A percentile compares a stretch with the other conserved stretches of the same genome.
Evolutionary conservation across 2,797 vertebrate species (phyloP).

Genomic region (Protosalanx chinensis): DNA sequence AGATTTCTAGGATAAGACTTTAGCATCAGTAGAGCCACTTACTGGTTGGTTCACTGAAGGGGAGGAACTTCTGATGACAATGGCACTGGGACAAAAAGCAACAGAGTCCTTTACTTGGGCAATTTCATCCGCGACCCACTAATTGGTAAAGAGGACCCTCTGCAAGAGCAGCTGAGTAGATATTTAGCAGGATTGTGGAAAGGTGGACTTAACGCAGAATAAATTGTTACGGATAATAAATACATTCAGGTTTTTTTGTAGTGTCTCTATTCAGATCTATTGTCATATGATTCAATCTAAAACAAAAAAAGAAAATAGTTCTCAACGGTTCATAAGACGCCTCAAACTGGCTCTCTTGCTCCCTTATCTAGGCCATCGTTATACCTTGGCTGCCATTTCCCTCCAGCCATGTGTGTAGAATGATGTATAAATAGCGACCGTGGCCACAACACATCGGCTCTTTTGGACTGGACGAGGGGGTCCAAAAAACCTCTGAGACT

Average conservation of each 20-base stretch:
- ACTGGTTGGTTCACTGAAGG: conserved; percentile 22
- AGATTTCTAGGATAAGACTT: conserved; percentile 65
- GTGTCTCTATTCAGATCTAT: conserved; percentile 75
- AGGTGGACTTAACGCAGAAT: conserved; percentile 56
- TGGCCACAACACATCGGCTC: conserved; percentile 68
- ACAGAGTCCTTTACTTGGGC: conserved; percentile 37
- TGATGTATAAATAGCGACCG: conserved; percentile 66
- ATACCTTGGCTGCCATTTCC: conserved; percentile 64
- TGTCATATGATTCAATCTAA: conserved; percentile 61
- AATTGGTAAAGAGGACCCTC: conserved; percentile 19
- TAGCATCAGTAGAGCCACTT: conserved; percentile 30
- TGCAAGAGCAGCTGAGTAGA: conserved; percentile 82
- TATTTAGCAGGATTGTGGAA: conserved; percentile 65
- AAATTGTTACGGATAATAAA: conserved; percentile 81
- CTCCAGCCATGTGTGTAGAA: conserved; percentile 54
- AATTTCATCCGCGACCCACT: conserved; percentile 35
- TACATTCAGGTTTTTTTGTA: conserved; percentile 83
- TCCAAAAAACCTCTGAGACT: conserved; percentile 70
- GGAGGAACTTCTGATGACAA: conserved; percentile 22
- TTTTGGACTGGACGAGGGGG: conserved; percentile 69
- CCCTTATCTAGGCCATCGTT: conserved; percentile 57
- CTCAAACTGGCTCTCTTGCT: conserved; percentile 59
- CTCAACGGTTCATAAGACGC: conserved; percentile 56
- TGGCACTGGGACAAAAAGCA: conserved; percentile 24
- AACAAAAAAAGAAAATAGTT: conserved; percentile 55